phyloP scores from a whole-genome alignment of 2,797 vertebrate species.

The Limnodromus scolopaceus region DNA sequence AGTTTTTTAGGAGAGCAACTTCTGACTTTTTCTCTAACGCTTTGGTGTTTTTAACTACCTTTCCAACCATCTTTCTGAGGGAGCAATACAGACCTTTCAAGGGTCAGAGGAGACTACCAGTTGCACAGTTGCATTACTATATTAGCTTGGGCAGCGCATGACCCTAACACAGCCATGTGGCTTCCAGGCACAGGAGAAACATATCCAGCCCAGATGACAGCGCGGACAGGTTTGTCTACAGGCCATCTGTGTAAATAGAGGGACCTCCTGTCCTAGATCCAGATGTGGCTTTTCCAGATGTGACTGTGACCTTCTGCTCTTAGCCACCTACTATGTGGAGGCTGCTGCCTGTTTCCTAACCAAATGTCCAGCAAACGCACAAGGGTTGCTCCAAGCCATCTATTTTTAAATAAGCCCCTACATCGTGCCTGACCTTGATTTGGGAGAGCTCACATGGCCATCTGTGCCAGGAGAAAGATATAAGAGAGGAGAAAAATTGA shows the following conservation, averaged over 20 bases:
- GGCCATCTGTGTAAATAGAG: slow-evolving; percentile 30
- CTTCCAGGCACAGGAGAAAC: neutral
- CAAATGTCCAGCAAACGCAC: neutral
- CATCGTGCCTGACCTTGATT: neutral
- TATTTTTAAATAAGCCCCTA: neutral
- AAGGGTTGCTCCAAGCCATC: neutral
- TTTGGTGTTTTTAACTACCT: neutral
- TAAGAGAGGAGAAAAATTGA: rapidly evolving
- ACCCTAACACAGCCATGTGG: neutral
- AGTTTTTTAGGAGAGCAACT: neutral
- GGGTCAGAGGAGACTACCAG: neutral
- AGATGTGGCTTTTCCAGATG: slow-evolving; percentile 41
- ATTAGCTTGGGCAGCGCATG: neutral
- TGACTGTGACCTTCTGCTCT: slow-evolving; percentile 24
- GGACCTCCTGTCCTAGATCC: neutral
- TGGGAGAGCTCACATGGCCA: neutral
- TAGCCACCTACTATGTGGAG: neutral
- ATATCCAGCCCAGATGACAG: slow-evolving; percentile 10
- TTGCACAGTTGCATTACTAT: neutral
- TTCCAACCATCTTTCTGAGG: neutral
- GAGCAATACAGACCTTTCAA: neutral
- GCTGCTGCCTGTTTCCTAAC: neutral
- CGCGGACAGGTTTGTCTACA: neutral
- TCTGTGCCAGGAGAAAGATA: neutral
- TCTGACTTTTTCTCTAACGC: neutral